Evolutionary conservation across 2,113 vertebrate genomes (phyloP).

Genomic region (Austrofundulus limnaeus): DNA sequence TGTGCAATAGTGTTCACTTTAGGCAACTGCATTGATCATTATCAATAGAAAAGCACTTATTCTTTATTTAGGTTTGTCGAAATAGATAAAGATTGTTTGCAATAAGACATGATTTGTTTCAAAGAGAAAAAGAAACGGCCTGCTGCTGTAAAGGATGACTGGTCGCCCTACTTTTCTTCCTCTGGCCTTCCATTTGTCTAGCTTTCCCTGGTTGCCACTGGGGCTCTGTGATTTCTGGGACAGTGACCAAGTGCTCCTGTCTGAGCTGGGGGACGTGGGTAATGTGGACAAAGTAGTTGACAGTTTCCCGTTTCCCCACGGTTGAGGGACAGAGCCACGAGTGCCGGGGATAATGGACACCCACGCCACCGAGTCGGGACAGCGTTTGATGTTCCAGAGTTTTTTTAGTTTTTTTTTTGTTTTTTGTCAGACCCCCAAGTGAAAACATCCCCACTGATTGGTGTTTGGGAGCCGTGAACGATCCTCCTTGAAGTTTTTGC

Average conservation of each 20-base stretch:
- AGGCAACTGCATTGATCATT: too few species aligned
- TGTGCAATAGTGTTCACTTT: too few species aligned
- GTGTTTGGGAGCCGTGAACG: constrained; percentile 14
- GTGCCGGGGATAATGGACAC: constrained; percentile 69
- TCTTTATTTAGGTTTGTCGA: neutral
- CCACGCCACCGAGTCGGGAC: constrained; percentile 63
- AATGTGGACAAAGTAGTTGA: constrained; percentile 81
- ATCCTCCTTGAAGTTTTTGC: constrained; percentile 27
- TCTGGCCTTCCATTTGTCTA: constrained; percentile 80
- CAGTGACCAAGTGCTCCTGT: constrained; percentile 81
- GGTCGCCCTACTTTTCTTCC: constrained; percentile 78
- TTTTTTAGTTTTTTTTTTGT: constrained; percentile 31
- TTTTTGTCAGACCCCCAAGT: constrained; percentile 52
- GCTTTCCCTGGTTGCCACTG: constrained; percentile 74
- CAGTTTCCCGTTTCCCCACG: constrained; percentile 73
- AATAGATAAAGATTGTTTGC: constrained; percentile 11
- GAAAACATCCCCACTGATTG: constrained; percentile 54
- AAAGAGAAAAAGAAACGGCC: constrained; percentile 49
- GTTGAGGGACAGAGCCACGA: constrained; percentile 68
- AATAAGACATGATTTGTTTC: constrained; percentile 50
- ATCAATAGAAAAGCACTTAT: too few species aligned
- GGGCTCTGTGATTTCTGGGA: constrained; percentile 79
- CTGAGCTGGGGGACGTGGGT: constrained; percentile 79
- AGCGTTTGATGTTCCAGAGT: constrained; percentile 68
- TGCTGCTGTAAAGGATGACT: constrained; percentile 73